Evolutionary conservation across 2,797 vertebrate species (phyloP).

Genomic region (Eospalax fontanierii): DNA sequence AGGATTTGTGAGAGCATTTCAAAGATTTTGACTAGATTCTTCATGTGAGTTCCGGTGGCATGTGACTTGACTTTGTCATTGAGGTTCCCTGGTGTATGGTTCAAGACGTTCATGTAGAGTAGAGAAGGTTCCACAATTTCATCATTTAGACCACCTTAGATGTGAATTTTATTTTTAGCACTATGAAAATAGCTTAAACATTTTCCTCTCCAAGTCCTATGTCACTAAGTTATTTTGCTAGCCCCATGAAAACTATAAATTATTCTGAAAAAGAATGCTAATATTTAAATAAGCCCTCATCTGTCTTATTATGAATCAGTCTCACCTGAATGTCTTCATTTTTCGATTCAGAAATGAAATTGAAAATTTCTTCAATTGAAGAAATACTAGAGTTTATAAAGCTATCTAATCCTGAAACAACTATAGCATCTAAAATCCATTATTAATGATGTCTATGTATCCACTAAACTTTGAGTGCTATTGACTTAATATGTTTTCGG

Average conservation of each 20-base stretch:
- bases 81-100: fast-evolving
- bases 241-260: not conserved
- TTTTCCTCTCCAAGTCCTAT: not conserved
- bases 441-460: not conserved
- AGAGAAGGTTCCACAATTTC: not conserved
- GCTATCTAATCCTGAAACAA: not conserved
- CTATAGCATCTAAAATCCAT: not conserved
- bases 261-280: not conserved
- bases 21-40: not conserved
- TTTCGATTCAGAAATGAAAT: not conserved
- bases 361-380: too few species aligned
- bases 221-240: not conserved
- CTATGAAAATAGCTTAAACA: not conserved
- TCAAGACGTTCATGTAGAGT: not conserved
- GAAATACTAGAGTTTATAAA: not conserved
- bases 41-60: not conserved
- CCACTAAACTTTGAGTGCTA: not conserved
- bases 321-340: not conserved
- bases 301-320: not conserved
- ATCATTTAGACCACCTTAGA: not conserved
- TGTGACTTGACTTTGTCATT: not conserved
- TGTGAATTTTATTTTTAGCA: slow-evolving; percentile 2
- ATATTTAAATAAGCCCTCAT: not conserved
- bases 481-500: not conserved
- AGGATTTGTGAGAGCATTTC: not conserved